Evolutionary conservation across 2,113 vertebrate species (phyloP), one percentile per base, ranked within the genome.

Genomic region (Chloropsis cyanopogon): DNA sequence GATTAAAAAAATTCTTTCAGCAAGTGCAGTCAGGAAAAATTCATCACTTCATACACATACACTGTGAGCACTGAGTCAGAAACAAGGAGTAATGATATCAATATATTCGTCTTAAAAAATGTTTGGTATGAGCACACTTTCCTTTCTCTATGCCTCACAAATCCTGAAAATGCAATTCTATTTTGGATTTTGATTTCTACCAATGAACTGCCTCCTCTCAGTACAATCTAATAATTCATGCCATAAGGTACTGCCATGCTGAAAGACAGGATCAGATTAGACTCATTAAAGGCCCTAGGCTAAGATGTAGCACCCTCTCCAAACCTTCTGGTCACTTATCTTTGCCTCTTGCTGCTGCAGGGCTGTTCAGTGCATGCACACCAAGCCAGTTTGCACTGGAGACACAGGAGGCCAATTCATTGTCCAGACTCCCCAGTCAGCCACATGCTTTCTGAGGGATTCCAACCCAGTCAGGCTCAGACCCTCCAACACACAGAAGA

Each of bases 401-500:
- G 33, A 68, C 65, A 89, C 57, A 71, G 61, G 57, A 86, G 50
- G 50, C 31, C 50, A 50, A 73, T 86, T 94, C 76, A 84, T 41
- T 56, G 56, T 56, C 56, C 77, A 28, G 35, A 78, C 73, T 94
- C 68, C 56, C 47, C 8, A 5, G 41, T 12, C 5, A 10, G 71
- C 33, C 72, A 68, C 29, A 2, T 93, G 91, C 35, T 81, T 85
- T 90, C 68, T 81, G 56, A 54, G 33, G 66, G 79, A 66, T 73
- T 94, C 76, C 71, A 95, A 66, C 59, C 37, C 77, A 77, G 47
- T 33, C 92, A 54, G 3, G 4, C 85, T 77, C 75, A 82, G 46
- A 47, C 17, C 50, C 95, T 83, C 76, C 63, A 92, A 97, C 91
- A 93, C 82, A 68, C 5, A 4, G 21, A 90, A 63, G 72, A 94